Percentiles rank a stretch among this genome's conserved stretches.
Conservation (phyloP, 1,140 invertebrate species). For the Drosophila orena region DNA sequence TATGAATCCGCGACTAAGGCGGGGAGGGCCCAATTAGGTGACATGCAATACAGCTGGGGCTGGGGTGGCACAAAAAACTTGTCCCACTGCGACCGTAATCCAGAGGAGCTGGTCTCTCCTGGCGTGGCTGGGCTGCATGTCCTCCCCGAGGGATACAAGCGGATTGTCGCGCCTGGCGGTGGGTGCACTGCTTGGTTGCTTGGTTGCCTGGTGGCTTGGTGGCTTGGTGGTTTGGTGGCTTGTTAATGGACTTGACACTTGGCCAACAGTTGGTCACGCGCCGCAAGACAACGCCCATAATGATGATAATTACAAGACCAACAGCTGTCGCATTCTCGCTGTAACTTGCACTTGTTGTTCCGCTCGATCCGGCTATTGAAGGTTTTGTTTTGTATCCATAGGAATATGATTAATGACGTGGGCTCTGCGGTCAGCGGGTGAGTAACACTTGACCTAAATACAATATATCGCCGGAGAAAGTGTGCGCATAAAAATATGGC, state of each 20-base stretch:
- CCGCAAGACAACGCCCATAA: slow-evolving; percentile 28
- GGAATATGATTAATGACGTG: slow-evolving; percentile 52
- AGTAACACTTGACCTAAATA: slow-evolving; percentile 57
- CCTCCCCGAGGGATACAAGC: slow-evolving; percentile 5
- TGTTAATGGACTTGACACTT: slow-evolving; percentile 61
- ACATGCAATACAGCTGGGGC: slow-evolving; percentile 59
- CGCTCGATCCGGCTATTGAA: slow-evolving; percentile 25
- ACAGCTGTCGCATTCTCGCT: slow-evolving; percentile 53
- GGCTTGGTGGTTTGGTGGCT: not conserved
- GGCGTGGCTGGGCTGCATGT: slow-evolving; percentile 5
- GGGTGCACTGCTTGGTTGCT: slow-evolving; percentile 19
- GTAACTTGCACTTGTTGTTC: slow-evolving; percentile 14
- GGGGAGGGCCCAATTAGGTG: slow-evolving; percentile 61
- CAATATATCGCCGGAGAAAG: slow-evolving; percentile 53
- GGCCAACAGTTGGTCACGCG: slow-evolving; percentile 51
- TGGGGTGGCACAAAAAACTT: slow-evolving; percentile 16
- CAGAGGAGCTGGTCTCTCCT: not conserved
- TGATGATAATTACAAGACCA: slow-evolving; percentile 38
- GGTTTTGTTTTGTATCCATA: slow-evolving; percentile 32
- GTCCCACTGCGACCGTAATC: not conserved
- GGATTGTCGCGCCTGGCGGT: not conserved
- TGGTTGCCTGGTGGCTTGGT: not conserved
- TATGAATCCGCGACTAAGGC: slow-evolving; percentile 39
- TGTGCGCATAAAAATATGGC: slow-evolving; percentile 35
- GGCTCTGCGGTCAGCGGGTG: slow-evolving; percentile 18